phyloP scores from a whole-genome alignment of 2,797 vertebrate genomes.

The Malacoraja senta region DNA sequence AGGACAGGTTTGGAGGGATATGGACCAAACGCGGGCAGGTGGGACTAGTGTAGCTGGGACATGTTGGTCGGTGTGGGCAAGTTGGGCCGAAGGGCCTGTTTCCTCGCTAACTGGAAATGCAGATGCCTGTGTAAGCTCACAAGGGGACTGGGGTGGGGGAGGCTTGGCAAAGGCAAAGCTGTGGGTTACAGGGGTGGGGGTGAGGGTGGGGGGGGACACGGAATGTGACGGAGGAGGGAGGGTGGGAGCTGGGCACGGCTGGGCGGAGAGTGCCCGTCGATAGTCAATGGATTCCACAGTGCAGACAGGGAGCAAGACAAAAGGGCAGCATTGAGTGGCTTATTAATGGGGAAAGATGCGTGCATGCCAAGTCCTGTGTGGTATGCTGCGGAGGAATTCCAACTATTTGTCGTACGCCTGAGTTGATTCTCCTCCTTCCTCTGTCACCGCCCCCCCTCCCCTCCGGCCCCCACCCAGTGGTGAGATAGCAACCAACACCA shows the following conservation, averaged over 20 bases:
- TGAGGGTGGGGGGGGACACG: background rate
- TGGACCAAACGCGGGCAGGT: too few species aligned
- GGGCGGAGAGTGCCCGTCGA: background rate
- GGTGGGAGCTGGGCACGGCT: background rate
- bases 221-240: background rate
- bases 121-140: background rate
- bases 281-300: background rate
- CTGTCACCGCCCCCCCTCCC: constrained; percentile 40
- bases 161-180: background rate
- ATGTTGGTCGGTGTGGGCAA: too few species aligned
- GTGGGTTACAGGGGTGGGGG: background rate
- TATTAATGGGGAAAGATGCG: background rate
- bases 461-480: constrained; percentile 4
- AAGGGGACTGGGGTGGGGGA: background rate
- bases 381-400: background rate
- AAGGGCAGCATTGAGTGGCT: background rate
- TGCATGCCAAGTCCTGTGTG: constrained; percentile 26
- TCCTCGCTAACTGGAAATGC: background rate
- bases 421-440: constrained; percentile 49
- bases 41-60: too few species aligned
- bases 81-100: too few species aligned
- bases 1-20: too few species aligned
- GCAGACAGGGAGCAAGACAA: background rate
- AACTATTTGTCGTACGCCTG: constrained; percentile 45
- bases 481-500: background rate